These are phyloP conservation scores for Tetranychus piercei DNA, from an alignment of 2,888 invertebrate species.

Conservation along the genomic window DNA sequence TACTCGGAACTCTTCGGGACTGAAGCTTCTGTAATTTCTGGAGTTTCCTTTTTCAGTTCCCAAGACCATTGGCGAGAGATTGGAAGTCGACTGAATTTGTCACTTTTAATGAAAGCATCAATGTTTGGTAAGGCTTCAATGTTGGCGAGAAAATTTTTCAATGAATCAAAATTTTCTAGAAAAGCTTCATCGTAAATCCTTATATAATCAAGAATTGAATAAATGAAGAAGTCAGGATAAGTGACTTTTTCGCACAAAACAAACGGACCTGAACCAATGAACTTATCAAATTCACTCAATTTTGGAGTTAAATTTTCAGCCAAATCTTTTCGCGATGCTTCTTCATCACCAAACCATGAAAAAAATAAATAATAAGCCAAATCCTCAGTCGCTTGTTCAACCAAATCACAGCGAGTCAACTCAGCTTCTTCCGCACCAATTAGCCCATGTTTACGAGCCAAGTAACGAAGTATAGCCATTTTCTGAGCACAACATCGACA, in stretches of 20 bases:
- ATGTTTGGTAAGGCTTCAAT: constrained; percentile 7
- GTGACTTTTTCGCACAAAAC: constrained; percentile 7
- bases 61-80: neutral
- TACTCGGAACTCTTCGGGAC: neutral
- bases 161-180: neutral
- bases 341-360: constrained; percentile 30
- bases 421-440: constrained; percentile 33
- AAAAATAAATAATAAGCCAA: constrained; percentile 32
- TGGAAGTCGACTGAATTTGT: constrained; percentile 4
- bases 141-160: neutral
- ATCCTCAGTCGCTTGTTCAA: constrained; percentile 34
- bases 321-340: neutral
- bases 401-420: constrained; percentile 32
- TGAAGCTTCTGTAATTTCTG: neutral
- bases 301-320: neutral
- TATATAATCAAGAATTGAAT: neutral
- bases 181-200: neutral
- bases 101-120: neutral
- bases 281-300: neutral
- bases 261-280: constrained; percentile 5
- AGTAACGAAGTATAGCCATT: constrained; percentile 30
- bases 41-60: neutral
- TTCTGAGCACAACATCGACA: neutral
- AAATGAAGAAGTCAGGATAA: constrained; percentile 7
- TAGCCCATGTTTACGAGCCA: constrained; percentile 34